Base-by-base conservation (phyloP, 2,888 invertebrate genomes). In the Drosophila anceps region DNA sequence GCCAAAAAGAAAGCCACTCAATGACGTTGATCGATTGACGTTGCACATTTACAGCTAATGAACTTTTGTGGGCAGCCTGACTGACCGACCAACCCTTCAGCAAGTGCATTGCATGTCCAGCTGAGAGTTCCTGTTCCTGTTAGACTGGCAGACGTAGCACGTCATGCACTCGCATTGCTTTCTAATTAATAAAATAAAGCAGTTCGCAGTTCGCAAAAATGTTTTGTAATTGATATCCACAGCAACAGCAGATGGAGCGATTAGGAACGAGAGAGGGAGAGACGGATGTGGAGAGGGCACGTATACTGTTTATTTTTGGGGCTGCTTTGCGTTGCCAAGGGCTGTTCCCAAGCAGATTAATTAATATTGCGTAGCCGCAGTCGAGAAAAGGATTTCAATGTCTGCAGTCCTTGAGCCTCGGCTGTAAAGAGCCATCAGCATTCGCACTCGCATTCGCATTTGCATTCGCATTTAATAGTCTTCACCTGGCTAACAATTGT, bases 151-250 rank as follows among this genome's bases (percentile, higher is more conserved):
- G 64, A 43, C 72, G 39, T 43, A 13, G 10, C 70, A 50, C 69
- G 63, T 73, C 69, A 67, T 65, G 75, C 53, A 62, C 57, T 68
- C 67, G 58, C 76, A 57, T 59, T 65, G 61, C 59, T 78, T 73
- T 84, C 81, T 79, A 82, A 84, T 82, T 82, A 82, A 82, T 81
- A 87, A 82, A 82, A 82, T 82, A 71, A 78, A 73, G 69, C 74
- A 70, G 53, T 53, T 51, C 20, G 51, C 59, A 48, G 48, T 64
- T 76, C 46, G 60, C 68, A 66, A 43, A 78, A 75, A 69, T 64
- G 35, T 70, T 51, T 39, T 37, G 85, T 73, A 77, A 84, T 79
- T 84, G 84, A 87, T 84, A 81, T 79, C 58, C 66, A 69, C 37
- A 53, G n/a, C 27, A 55, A 31, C 29, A 1, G 31, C 20, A n/a